Base-by-base conservation (phyloP, 2,888 invertebrate genomes). In the Strigamia transsilvanica region DNA sequence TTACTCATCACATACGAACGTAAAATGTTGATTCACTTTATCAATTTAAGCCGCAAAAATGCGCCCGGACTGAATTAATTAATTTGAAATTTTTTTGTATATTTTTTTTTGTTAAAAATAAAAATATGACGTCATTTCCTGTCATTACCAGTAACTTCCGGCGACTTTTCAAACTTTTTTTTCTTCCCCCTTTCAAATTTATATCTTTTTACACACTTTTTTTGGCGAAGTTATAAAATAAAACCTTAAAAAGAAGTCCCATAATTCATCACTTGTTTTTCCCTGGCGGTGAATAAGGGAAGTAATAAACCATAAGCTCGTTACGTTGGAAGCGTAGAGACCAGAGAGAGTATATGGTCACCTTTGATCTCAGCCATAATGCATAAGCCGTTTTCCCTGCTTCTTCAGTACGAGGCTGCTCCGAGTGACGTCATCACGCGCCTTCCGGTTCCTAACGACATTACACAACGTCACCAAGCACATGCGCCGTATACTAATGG, bases 381-480 rank as follows among this genome's bases (percentile, higher is more conserved):
- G 66, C 66, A 66, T 66, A 66, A 66, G 66, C 66, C 66, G 66
- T 66, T 66, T 66, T 66, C 66, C 66, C 66, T 27, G 66, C 27
- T 27, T 66, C 27, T 66, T 66, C 66, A 66, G 66, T 27, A 15
- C 15, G 66, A 23, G 23, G 66, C 66, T 27, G 23, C 66, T 13
- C 4, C 27, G n/a, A 13, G 27, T 66, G 66, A 66, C 66, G 66
- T 66, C 66, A 66, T 12, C 9, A 4, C 4, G 27, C 66, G 66
- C 66, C 66, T 66, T 66, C 66, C 66, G 66, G 66, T 66, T 66
- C 66, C 23, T 66, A 66, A 66, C 66, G 66, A 66, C 66, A 66
- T 66, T 66, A 66, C 12, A 12, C 66, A 66, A 66, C 66, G 66
- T 66, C 66, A 66, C 66, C 23, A 15, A n/a, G 27, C 66, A 27